Conservation (phyloP, 2,797 vertebrate genomes). For the Lepilemur septentrionalis region DNA sequence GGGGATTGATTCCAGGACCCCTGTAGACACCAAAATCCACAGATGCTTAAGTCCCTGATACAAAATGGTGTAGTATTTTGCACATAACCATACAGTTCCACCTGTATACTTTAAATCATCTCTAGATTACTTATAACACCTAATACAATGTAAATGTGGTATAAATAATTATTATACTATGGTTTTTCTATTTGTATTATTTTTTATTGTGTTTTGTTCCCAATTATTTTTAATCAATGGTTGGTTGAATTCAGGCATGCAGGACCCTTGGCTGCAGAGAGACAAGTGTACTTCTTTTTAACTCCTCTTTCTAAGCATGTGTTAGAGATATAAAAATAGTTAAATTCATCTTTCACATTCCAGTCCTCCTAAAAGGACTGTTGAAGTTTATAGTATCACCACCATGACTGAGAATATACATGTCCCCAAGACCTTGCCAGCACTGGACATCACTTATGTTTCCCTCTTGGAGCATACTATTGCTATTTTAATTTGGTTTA, state of each 20-base stretch:
- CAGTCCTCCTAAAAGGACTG: neutral
- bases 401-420: neutral
- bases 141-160: neutral
- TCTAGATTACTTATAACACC: neutral
- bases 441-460: neutral
- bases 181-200: neutral
- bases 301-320: neutral
- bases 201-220: neutral
- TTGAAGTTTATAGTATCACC: neutral
- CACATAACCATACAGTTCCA: neutral
- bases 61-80: neutral
- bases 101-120: neutral
- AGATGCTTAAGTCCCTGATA: neutral
- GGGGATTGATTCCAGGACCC: neutral
- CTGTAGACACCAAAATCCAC: neutral
- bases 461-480: neutral
- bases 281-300: neutral
- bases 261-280: neutral
- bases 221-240: neutral
- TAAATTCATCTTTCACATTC: neutral
- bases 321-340: neutral
- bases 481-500: neutral
- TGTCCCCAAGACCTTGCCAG: neutral
- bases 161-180: neutral
- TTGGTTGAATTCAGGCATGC: neutral